These are phyloP conservation scores for Rhynchotus rufescens DNA, from an alignment of 2,797 vertebrate genomes.

Conservation along the genomic window DNA sequence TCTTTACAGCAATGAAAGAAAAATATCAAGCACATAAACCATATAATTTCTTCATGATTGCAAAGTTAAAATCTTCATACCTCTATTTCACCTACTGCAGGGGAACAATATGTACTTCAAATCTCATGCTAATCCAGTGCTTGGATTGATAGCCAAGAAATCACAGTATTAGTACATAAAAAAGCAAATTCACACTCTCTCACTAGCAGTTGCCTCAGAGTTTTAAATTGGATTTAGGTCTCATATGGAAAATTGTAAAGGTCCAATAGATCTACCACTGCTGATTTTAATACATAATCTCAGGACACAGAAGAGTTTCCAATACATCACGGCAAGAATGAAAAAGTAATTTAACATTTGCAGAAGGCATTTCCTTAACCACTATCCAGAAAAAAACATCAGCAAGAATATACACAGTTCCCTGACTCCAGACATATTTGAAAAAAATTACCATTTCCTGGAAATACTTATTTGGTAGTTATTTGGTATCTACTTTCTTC, in stretches of 20 bases:
- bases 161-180: not conserved
- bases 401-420: not conserved
- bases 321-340: not conserved
- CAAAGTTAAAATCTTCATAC: not conserved
- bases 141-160: not conserved
- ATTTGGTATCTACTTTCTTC: not conserved
- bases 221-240: not conserved
- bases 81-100: not conserved
- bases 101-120: not conserved
- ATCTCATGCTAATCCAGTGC: not conserved
- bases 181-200: conserved; percentile 2
- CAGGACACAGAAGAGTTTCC: not conserved
- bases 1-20: not conserved
- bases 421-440: not conserved
- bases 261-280: not conserved
- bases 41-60: not conserved
- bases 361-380: not conserved
- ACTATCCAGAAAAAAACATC: not conserved
- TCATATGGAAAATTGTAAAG: not conserved
- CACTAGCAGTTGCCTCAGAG: not conserved
- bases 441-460: not conserved
- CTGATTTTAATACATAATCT: not conserved
- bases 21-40: not conserved
- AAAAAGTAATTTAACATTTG: not conserved
- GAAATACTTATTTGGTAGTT: not conserved